phyloP scores from a whole-genome alignment of 2,113 vertebrate species.

The Chionomys nivalis region DNA sequence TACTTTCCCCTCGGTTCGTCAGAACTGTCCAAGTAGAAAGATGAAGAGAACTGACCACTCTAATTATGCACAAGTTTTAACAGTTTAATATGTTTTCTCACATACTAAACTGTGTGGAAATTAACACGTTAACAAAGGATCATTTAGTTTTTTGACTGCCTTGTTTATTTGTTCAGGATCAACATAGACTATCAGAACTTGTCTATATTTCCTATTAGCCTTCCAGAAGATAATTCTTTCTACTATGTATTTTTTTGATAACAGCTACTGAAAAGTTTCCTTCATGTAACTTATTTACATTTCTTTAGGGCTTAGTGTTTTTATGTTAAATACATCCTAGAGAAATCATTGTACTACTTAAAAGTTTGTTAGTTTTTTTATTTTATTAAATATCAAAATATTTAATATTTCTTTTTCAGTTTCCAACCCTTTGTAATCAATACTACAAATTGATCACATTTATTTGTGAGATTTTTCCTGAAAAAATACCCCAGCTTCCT shows the following conservation, averaged over 20 bases:
- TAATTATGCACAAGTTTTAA: neutral
- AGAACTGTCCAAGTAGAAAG: neutral
- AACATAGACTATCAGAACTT: neutral
- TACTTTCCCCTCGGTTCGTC: neutral
- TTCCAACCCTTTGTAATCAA: conserved; percentile 98
- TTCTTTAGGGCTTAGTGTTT: conserved; percentile 37
- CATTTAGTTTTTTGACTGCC: conserved; percentile 29
- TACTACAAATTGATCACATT: conserved; percentile 99
- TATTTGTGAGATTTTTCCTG: conserved; percentile 99
- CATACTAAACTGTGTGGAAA: neutral
- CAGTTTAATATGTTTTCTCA: no score
- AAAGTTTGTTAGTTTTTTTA: neutral
- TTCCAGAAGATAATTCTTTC: neutral
- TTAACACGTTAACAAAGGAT: neutral
- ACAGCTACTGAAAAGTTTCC: conserved; percentile 4
- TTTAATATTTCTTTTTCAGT: conserved; percentile 88
- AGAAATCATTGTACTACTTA: conserved; percentile 1
- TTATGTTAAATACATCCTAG: neutral
- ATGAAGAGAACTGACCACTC: neutral
- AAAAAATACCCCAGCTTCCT: conserved; percentile 99
- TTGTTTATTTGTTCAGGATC: conserved; percentile 27
- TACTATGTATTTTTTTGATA: neutral
- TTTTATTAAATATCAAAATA: conserved; percentile 49
- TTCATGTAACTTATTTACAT: conserved; percentile 1
- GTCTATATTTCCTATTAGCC: neutral